These are phyloP conservation scores for Etheostoma spectabile DNA, from an alignment of 2,113 vertebrate species.

Conservation along the genomic window DNA sequence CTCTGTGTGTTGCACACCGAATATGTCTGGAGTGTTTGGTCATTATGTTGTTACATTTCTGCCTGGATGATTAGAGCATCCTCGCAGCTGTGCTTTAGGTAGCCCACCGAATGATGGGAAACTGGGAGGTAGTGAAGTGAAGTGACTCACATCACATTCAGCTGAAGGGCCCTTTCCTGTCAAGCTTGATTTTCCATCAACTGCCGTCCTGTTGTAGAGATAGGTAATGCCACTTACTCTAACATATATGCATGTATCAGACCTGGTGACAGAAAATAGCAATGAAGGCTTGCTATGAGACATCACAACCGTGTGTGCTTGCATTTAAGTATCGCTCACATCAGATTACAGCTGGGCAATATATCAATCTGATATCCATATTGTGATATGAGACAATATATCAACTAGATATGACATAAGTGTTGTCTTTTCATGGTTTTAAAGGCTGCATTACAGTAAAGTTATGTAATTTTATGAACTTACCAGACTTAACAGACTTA, in stretches of 20 bases:
- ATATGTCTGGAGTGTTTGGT: conserved; percentile 58
- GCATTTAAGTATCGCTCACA: conserved; percentile 30
- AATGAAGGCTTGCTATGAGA: conserved; percentile 44
- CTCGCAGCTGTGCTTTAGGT: conserved; percentile 71
- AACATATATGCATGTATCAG: conserved; percentile 61
- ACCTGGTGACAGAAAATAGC: conserved; percentile 49
- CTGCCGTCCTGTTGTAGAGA: conserved; percentile 55
- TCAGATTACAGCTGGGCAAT: neutral
- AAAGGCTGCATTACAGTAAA: no score
- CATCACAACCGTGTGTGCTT: conserved; percentile 32
- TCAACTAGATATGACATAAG: no score
- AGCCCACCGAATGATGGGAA: conserved; percentile 66
- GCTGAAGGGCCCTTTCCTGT: conserved; percentile 65
- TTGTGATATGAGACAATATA: no score
- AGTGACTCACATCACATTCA: conserved; percentile 72
- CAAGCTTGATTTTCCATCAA: conserved; percentile 72
- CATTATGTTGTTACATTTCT: conserved; percentile 73
- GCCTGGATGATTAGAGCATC: conserved; percentile 70
- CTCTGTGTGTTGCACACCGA: conserved; percentile 21
- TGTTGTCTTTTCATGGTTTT: no score
- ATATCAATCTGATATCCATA: no score
- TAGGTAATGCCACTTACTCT: conserved; percentile 62
- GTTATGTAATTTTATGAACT: no score
- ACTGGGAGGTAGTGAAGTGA: conserved; percentile 71
- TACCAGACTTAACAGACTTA: no score